Evolutionary conservation across 2,888 invertebrate species (phyloP).

Genomic region (Helleia helle): DNA sequence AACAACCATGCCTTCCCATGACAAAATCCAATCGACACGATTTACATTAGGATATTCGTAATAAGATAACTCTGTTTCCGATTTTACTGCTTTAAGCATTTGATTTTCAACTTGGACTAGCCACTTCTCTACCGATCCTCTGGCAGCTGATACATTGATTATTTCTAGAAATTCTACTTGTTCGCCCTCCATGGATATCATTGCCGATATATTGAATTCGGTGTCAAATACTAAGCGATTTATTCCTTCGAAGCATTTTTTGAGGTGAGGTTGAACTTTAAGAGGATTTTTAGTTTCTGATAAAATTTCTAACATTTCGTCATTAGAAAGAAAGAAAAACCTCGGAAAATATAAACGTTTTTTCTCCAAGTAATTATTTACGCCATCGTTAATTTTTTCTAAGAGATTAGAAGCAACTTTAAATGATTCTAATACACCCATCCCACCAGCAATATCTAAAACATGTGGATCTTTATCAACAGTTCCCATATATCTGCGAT

Average conservation of each 20-base stretch:
- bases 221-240: conserved; percentile 81
- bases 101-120: conserved; percentile 86
- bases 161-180: conserved; percentile 75
- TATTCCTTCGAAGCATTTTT: conserved; percentile 92
- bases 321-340: conserved; percentile 93
- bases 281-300: conserved; percentile 91
- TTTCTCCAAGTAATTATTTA: conserved; percentile 87
- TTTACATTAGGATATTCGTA: conserved; percentile 73
- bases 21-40: conserved; percentile 80
- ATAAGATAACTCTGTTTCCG: conserved; percentile 79
- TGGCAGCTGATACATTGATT: conserved; percentile 80
- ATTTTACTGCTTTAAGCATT: conserved; percentile 82
- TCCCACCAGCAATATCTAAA: conserved; percentile 77
- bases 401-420: conserved; percentile 78
- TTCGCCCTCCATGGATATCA: conserved; percentile 86
- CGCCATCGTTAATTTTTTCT: conserved; percentile 88
- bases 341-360: conserved; percentile 88
- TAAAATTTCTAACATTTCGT: conserved; percentile 91
- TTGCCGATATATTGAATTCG: conserved; percentile 81
- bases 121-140: conserved; percentile 92
- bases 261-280: conserved; percentile 88
- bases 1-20: conserved; percentile 89
- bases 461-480: conserved; percentile 78
- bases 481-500: conserved; percentile 77
- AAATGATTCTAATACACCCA: conserved; percentile 81